Conservation (phyloP, 1,140 invertebrate species). For the Euschistus heros region DNA sequence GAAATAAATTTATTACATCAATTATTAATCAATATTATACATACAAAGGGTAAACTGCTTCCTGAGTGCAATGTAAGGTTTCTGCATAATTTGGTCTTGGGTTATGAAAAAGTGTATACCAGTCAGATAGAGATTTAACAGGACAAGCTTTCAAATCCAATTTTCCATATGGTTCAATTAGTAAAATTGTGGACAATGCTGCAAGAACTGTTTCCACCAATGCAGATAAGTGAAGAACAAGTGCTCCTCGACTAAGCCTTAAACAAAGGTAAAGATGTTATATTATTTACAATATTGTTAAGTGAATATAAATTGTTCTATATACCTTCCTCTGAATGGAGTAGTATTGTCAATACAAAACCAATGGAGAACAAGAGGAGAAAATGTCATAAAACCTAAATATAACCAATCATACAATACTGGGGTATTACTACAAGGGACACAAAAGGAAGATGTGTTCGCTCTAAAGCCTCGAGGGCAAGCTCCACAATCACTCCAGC, state of each 20-base stretch:
- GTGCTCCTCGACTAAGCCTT: slow-evolving; percentile 58
- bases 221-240: slow-evolving; percentile 63
- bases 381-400: slow-evolving; percentile 80
- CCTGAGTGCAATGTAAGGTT: slow-evolving; percentile 86
- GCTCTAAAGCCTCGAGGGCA: slow-evolving; percentile 71
- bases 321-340: slow-evolving; percentile 58
- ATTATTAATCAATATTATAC: slow-evolving; percentile 33
- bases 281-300: neutral
- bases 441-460: slow-evolving; percentile 56
- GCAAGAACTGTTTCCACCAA: slow-evolving; percentile 66
- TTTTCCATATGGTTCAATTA: slow-evolving; percentile 64
- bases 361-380: slow-evolving; percentile 78
- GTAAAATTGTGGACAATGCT: slow-evolving; percentile 59
- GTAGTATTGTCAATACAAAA: slow-evolving; percentile 77
- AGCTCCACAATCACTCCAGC: slow-evolving; percentile 67
- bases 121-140: slow-evolving; percentile 71
- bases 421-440: slow-evolving; percentile 61
- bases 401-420: slow-evolving; percentile 89
- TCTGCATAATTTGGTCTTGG: slow-evolving; percentile 83
- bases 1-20: neutral
- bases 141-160: slow-evolving; percentile 65
- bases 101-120: slow-evolving; percentile 93
- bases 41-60: slow-evolving; percentile 94
- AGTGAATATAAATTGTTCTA: too few species aligned
- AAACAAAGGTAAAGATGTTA: slow-evolving; percentile 30